Base-by-base conservation (phyloP, 2,888 invertebrate genomes). In the Xestia c-nigrum region DNA sequence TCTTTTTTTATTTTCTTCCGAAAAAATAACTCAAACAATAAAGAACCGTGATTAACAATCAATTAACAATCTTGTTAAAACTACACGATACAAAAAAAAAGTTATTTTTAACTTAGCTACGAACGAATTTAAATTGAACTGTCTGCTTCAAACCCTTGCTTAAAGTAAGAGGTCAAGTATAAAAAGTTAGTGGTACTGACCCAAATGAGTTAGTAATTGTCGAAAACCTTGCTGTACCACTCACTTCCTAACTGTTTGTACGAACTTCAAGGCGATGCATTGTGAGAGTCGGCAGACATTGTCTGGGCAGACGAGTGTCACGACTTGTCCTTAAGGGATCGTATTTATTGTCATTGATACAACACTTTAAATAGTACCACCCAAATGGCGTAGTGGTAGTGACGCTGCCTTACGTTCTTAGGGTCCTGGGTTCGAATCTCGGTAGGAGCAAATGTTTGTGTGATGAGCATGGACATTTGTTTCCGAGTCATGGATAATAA, bases 161-260 rank as follows among this genome's bases (percentile, higher is more conserved):
- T 43, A 40, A 5, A 70, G 2, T 3, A 21, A 63, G 72, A 71
- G 80, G 71, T 77, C 72, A 74, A 57, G 57, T 73, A 59, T 65
- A 21, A 65, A 40, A 65, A 69, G 88, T 68, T 68, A 64, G 12
- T 16, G n/a, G 64, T 64, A 10, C 61, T 87, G 86, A 87, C 87
- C 87, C 50, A 84, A 87, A 84, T 87, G 69, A 73, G 76, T 78
- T 43, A 72, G 79, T 83, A 88, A 87, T 81, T 80, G 81, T 81
- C 71, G 74, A 88, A 84, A 87, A 86, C 85, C 86, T 87, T 88
- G 88, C 80, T 12, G 64, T 47, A 46, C 87, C 87, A 73, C 82
- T 88, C 88, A 88, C 88, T 88, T 88, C 88, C 85, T 88, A 88
- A 69, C 72, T 61, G 40, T 74, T 77, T 69, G 63, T 57, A 76